Conservation (phyloP, 2,888 invertebrate species). For the Meliscaeva auricollis region DNA sequence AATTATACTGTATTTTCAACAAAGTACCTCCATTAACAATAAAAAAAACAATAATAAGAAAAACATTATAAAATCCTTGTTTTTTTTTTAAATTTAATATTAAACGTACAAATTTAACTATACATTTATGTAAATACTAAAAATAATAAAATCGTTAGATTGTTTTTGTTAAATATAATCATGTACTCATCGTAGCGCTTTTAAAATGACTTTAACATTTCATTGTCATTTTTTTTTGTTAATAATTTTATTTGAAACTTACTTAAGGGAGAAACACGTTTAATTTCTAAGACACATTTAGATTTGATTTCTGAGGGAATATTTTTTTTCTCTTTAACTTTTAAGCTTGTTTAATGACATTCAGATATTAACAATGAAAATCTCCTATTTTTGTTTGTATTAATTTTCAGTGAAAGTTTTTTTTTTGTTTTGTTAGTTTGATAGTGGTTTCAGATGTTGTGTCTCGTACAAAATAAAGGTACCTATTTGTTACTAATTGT, state of each 20-base stretch:
- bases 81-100: slow-evolving; percentile 36
- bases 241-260: slow-evolving; percentile 56
- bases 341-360: neutral
- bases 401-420: neutral
- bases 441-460: neutral
- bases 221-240: slow-evolving; percentile 34
- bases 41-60: slow-evolving; percentile 24
- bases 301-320: slow-evolving; percentile 40
- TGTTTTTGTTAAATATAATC: slow-evolving; percentile 78
- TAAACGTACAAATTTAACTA: slow-evolving; percentile 23
- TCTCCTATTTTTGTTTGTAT: neutral
- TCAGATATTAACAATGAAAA: neutral
- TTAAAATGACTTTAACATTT: slow-evolving; percentile 74
- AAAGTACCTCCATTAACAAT: slow-evolving; percentile 45
- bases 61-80: slow-evolving; percentile 10
- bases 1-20: slow-evolving; percentile 28
- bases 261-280: slow-evolving; percentile 63
- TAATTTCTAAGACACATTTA: slow-evolving; percentile 68
- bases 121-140: slow-evolving; percentile 37
- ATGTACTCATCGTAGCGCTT: slow-evolving; percentile 82
- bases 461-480: neutral
- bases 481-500: too few relatives aligned
- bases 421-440: neutral
- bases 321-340: slow-evolving; percentile 17
- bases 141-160: slow-evolving; percentile 65